Conservation (phyloP, 2,113 vertebrate genomes). For the Festucalex cinctus region DNA sequence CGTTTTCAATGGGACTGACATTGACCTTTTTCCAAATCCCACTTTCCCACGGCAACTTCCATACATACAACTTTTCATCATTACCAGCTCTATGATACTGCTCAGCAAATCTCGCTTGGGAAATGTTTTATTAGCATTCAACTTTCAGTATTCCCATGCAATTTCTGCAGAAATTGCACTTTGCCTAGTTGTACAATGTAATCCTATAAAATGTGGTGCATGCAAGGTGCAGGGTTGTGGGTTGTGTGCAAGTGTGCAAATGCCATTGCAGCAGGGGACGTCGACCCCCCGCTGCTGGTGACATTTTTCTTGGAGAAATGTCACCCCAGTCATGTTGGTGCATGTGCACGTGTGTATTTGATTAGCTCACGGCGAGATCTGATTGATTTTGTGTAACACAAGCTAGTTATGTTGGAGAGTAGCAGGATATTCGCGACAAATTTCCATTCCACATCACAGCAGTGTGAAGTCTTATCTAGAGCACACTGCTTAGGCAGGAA, state of each 20-base stretch:
- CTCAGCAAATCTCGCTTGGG: too few relatives aligned
- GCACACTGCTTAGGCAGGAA: neutral
- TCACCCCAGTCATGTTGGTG: slow-evolving; percentile 50
- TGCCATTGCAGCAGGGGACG: slow-evolving; percentile 55
- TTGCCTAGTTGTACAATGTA: slow-evolving; percentile 42
- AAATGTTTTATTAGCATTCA: too few relatives aligned
- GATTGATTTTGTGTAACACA: slow-evolving; percentile 38
- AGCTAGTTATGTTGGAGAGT: slow-evolving; percentile 24
- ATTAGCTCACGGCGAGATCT: slow-evolving; percentile 32
- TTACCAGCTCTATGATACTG: too few relatives aligned
- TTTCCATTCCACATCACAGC: slow-evolving; percentile 5
- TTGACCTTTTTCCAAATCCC: too few relatives aligned
- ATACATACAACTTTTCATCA: too few relatives aligned
- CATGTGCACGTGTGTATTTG: slow-evolving; percentile 15
- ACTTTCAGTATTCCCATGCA: too few relatives aligned
- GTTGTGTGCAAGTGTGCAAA: slow-evolving; percentile 55
- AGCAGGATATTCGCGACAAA: neutral
- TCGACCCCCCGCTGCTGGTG: slow-evolving; percentile 57
- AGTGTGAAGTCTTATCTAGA: neutral
- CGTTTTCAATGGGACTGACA: too few relatives aligned
- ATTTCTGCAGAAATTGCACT: too few relatives aligned
- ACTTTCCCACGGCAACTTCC: too few relatives aligned
- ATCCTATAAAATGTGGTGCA: slow-evolving; percentile 52
- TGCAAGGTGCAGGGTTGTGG: slow-evolving; percentile 17
- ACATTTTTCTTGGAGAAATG: slow-evolving; percentile 72